phyloP scores from a whole-genome alignment of 2,888 invertebrate genomes.

The Oligia fasciuncula region DNA sequence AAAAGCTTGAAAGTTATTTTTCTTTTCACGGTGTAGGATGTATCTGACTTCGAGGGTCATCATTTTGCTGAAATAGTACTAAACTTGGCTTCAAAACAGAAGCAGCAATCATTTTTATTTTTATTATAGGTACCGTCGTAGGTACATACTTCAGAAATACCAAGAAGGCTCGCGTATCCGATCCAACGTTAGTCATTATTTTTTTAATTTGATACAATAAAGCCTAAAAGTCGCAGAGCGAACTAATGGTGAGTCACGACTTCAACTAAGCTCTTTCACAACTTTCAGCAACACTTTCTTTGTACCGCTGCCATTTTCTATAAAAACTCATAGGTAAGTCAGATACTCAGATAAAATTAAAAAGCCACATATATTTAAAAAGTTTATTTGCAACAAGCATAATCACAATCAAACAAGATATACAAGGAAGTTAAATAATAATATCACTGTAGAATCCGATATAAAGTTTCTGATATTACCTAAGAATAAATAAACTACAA shows the following conservation, averaged over 20 bases:
- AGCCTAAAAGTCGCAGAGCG: slow-evolving; percentile 31
- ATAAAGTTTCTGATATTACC: slow-evolving; percentile 75
- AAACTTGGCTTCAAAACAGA: not conserved
- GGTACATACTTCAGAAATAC: slow-evolving; percentile 15
- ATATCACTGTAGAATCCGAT: slow-evolving; percentile 87
- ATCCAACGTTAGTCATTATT: slow-evolving; percentile 28
- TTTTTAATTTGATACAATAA: slow-evolving; percentile 23
- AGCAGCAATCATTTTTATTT: slow-evolving; percentile 5
- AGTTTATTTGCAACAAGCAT: slow-evolving; percentile 82
- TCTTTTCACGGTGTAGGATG: not conserved
- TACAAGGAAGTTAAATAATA: slow-evolving; percentile 79
- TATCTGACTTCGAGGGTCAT: not conserved
- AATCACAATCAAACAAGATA: slow-evolving; percentile 74
- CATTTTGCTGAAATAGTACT: not conserved
- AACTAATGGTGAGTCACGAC: slow-evolving; percentile 34
- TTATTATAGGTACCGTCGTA: not conserved
- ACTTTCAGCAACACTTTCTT: slow-evolving; percentile 33
- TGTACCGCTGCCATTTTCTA: not conserved
- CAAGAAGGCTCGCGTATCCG: slow-evolving; percentile 13
- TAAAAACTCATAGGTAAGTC: not conserved
- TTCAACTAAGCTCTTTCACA: slow-evolving; percentile 41
- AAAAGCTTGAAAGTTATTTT: not conserved
- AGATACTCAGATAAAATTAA: slow-evolving; percentile 11
- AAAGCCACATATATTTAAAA: slow-evolving; percentile 64
- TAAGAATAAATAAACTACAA: slow-evolving; percentile 72